A percentile compares a stretch with the other conserved stretches of the same genome.
Conservation (phyloP, 2,113 vertebrate genomes). For the Cyphomyrus plagiostoma region DNA sequence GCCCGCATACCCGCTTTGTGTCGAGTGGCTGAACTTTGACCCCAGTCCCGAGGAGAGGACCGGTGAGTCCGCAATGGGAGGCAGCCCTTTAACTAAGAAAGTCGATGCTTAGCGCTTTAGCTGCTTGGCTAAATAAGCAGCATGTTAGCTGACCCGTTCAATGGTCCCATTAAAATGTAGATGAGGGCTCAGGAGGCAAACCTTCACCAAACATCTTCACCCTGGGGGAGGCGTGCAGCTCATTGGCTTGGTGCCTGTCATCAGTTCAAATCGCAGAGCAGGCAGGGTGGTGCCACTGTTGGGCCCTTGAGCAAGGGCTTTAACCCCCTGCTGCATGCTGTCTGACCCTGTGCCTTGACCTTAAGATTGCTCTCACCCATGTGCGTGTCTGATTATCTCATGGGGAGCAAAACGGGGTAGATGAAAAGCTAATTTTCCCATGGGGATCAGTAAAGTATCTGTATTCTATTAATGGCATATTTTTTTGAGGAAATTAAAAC, state of each 20-base stretch:
- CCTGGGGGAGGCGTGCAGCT: not conserved
- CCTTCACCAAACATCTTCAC: not conserved
- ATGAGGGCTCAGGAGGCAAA: not conserved
- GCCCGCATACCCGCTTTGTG: constrained; percentile 86
- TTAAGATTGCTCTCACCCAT: not conserved
- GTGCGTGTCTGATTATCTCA: not conserved
- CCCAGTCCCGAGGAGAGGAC: constrained; percentile 72
- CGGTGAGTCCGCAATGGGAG: constrained; percentile 53
- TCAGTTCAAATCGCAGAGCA: not conserved
- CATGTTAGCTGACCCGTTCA: not conserved
- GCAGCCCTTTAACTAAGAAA: not conserved
- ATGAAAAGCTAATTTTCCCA: not conserved
- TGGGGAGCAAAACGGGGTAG: not conserved
- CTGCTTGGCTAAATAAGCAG: not conserved
- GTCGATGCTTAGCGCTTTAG: not conserved
- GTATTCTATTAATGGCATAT: not conserved
- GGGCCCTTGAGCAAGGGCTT: not conserved
- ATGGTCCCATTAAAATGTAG: not conserved
- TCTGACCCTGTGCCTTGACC: not conserved
- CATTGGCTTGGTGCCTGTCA: not conserved
- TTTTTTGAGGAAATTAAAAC: not conserved
- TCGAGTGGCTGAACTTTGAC: constrained; percentile 94
- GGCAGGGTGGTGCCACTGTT: not conserved
- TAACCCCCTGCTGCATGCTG: not conserved
- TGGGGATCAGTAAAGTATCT: not conserved